Percentiles rank a stretch among this genome's conserved stretches.
Conservation (phyloP, 2,113 vertebrate genomes). For the Cygnus atratus region DNA sequence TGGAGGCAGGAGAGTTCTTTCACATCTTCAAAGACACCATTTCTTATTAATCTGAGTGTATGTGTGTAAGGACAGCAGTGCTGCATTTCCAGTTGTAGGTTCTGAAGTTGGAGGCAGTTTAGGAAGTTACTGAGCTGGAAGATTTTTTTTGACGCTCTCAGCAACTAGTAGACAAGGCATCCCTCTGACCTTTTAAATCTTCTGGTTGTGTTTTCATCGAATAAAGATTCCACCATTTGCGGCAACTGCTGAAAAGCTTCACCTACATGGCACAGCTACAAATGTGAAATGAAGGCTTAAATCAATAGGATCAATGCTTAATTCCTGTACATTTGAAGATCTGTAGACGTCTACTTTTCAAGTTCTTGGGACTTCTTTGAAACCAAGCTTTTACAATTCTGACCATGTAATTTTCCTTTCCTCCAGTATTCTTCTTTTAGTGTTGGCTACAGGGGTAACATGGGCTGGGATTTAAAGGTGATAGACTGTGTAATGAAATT, state of each 20-base stretch:
- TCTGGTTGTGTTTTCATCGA: neutral
- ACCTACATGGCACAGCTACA: neutral
- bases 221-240: neutral
- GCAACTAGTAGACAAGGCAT: neutral
- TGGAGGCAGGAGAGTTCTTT: neutral
- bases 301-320: neutral
- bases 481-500: neutral
- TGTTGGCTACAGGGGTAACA: neutral
- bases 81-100: neutral
- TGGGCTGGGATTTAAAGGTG: neutral
- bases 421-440: neutral
- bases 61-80: neutral
- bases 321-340: neutral
- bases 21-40: neutral
- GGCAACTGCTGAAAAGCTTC: neutral
- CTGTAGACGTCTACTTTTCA: neutral
- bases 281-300: neutral
- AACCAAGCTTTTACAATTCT: neutral
- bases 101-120: neutral
- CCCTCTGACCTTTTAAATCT: neutral
- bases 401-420: neutral
- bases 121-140: neutral
- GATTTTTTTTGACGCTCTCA: neutral
- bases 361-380: neutral
- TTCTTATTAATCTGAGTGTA: neutral